Evolutionary conservation across 2,888 invertebrate species (phyloP), one percentile per base, ranked within the genome.

Genomic region (Orthonychiurus folsomi): DNA sequence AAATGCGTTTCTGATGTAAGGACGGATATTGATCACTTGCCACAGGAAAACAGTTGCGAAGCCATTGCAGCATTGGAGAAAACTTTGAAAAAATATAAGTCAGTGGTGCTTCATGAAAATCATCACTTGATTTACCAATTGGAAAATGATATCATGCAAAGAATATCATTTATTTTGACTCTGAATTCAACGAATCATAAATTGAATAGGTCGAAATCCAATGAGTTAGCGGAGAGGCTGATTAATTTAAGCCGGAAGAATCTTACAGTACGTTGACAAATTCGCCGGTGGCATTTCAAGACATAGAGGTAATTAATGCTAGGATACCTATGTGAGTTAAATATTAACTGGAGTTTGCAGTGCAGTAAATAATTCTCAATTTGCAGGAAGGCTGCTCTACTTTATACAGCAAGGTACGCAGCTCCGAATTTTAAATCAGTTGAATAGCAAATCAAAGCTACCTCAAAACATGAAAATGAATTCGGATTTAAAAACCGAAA

Each of bases 61-160:
- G 26, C 28, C 3, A 28, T 56, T 2, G 12, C 26, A 21, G 28
- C 5, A 20, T 21, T 56, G 27, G 56, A 56, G 28, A 26, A 9
- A 3, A 9, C 20, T 3, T 20, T 9, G 20, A 56, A 9, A 3
- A 56, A 56, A 25, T 59, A 52, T 23, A 23, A 9, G 52, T 52
- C 52, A 52, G 20, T 5, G 20, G 24, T 52, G 5, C 24, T 59
- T 37, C 59, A 59, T 59, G n/a, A 9, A 12, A 59, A 59, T 66
- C 68, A 71, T 62, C 66, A 56, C 59, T 23, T 62, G 9, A 60
- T 71, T 52, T 61, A 69, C 50, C 63, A 67, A 53, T 61, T 66
- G 27, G 69, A 71, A 60, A 67, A 68, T 59, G 69, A 68, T 55
- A 55, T 70, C 28, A 28, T 71, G n/a, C 66, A 65, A 58, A 55